Conservation (phyloP, 2,113 vertebrate species). For the Oncorhynchus tshawytscha region DNA sequence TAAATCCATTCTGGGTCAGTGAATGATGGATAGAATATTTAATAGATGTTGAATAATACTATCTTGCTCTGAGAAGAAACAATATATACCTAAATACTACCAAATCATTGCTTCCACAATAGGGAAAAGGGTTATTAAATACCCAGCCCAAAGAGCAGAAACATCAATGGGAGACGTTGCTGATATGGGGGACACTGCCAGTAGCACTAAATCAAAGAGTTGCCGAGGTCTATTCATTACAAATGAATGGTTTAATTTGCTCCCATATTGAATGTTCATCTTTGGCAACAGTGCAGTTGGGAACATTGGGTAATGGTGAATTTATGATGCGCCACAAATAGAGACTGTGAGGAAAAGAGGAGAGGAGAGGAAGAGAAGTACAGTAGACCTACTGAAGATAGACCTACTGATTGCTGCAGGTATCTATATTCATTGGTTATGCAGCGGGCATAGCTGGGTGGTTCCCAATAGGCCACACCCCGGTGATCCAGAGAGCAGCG, state of each 20-base stretch:
- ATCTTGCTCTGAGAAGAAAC: background rate
- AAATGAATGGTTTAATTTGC: conserved; percentile 61
- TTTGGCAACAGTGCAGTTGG: conserved; percentile 53
- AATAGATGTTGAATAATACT: background rate
- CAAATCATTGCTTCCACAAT: background rate
- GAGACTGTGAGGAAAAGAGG: background rate
- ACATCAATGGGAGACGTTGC: background rate
- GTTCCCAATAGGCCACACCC: conserved; percentile 98
- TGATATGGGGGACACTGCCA: conserved; percentile 24
- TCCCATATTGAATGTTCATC: conserved; percentile 63
- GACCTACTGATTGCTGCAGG: conserved; percentile 99
- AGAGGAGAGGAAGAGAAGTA: conserved; percentile 48
- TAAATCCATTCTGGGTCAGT: background rate
- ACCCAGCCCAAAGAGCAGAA: background rate
- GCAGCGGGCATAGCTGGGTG: conserved; percentile 99
- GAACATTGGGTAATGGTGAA: background rate
- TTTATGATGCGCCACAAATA: background rate
- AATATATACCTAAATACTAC: background rate
- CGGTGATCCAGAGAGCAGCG: conserved; percentile 98
- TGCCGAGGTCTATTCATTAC: conserved; percentile 40
- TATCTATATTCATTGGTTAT: conserved; percentile 99
- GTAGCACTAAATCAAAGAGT: conserved; percentile 38
- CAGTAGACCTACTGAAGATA: conserved; percentile 79
- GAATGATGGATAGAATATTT: background rate
- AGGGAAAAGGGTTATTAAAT: background rate